Evolutionary conservation across 2,113 vertebrate genomes (phyloP).

Genomic region (Neolamprologus toae): DNA sequence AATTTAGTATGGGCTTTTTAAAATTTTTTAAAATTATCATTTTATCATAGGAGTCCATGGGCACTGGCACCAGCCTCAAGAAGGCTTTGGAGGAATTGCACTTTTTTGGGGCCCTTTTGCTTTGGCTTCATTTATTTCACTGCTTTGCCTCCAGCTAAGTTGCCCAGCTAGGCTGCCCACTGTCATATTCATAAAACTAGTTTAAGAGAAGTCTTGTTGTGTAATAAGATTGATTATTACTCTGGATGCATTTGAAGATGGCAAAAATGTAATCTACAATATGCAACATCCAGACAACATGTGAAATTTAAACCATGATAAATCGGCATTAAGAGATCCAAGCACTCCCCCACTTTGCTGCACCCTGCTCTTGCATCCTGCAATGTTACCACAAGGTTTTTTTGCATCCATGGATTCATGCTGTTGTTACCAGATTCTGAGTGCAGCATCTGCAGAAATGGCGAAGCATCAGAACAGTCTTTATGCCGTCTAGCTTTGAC

Average conservation of each 20-base stretch:
- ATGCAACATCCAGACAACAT: not conserved
- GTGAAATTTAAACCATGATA: not conserved
- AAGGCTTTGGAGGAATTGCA: not conserved
- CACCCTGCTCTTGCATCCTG: not conserved
- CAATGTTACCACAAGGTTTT: not conserved
- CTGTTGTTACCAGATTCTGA: not conserved
- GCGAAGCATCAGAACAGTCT: not conserved
- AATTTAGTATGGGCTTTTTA: fast-evolving
- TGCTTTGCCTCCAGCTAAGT: not conserved
- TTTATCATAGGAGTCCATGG: not conserved
- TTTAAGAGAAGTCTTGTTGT: not conserved
- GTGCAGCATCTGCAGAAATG: not conserved
- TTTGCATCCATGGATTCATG: fast-evolving
- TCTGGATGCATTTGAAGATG: not conserved
- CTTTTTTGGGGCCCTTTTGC: not conserved
- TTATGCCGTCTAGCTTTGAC: not conserved
- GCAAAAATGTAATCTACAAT: not conserved
- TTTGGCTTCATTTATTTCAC: not conserved
- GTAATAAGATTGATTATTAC: not conserved
- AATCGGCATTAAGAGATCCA: not conserved
- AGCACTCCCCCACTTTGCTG: not conserved
- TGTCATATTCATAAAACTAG: not conserved
- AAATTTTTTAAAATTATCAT: fast-evolving
- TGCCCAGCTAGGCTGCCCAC: not conserved
- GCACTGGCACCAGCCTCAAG: not conserved